Percentiles rank a stretch among this genome's conserved stretches.
phyloP scores from a whole-genome alignment of 2,888 invertebrate genomes.

The Pachydiplax longipennis region DNA sequence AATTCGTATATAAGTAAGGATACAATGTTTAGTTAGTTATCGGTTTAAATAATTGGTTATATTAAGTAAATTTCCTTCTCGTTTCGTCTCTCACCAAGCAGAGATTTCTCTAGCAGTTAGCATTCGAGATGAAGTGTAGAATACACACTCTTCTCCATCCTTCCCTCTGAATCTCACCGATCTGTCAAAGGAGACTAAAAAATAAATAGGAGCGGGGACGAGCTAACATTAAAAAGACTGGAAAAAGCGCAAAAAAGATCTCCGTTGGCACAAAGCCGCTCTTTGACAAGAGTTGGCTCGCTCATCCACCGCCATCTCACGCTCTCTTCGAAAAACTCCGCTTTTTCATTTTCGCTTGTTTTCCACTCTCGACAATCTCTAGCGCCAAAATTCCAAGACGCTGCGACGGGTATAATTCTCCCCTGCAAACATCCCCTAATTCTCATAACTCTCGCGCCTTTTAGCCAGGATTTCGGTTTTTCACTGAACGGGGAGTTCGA shows the following conservation, averaged over 20 bases:
- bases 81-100: neutral
- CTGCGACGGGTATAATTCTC: neutral
- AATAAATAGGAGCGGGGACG: neutral
- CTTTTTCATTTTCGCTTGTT: neutral
- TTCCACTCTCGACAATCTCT: neutral
- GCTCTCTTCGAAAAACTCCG: neutral
- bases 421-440: neutral
- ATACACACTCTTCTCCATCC: neutral
- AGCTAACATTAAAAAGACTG: slow-evolving; percentile 28
- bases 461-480: too few species aligned
- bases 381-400: neutral
- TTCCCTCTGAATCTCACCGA: neutral
- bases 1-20: too few species aligned
- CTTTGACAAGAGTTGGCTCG: slow-evolving; percentile 6
- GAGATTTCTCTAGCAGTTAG: neutral
- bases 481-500: too few species aligned
- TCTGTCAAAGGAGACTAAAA: slow-evolving; percentile 23
- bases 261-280: slow-evolving; percentile 1
- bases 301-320: neutral
- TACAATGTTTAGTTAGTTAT: too few species aligned
- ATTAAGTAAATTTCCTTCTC: too few species aligned
- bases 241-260: neutral
- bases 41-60: too few species aligned
- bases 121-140: neutral
- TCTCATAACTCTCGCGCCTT: too few species aligned